A percentile compares a stretch with the other conserved stretches of the same genome.
Evolutionary conservation across 2,888 invertebrate species (phyloP).

Genomic region (Microctonus aethiopoides): DNA sequence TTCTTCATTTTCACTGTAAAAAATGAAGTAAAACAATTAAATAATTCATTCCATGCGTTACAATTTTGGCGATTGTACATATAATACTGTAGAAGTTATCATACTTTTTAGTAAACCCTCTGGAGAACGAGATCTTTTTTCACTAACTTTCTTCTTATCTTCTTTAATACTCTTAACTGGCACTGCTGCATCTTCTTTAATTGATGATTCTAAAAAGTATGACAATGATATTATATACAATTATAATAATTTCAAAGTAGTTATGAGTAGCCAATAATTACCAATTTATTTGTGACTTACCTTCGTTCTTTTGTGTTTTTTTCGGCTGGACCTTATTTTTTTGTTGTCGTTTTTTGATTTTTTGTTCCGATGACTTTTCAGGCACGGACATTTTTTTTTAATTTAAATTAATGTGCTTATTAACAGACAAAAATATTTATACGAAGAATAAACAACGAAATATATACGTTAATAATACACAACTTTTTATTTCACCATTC

Average conservation of each 20-base stretch:
- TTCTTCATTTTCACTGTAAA: neutral
- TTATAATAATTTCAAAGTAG: neutral
- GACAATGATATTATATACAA: slow-evolving; percentile 8
- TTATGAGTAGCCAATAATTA: slow-evolving; percentile 6
- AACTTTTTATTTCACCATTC: no score
- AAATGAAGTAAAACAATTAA: slow-evolving; percentile 36
- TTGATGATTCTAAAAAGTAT: slow-evolving; percentile 8
- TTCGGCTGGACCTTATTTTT: slow-evolving; percentile 59
- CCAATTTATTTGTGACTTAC: slow-evolving; percentile 41
- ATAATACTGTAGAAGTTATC: slow-evolving; percentile 12
- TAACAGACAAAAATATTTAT: no score
- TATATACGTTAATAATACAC: no score
- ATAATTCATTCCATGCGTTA: slow-evolving; percentile 27
- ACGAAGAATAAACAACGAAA: no score
- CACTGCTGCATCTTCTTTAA: slow-evolving; percentile 17
- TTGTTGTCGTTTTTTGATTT: slow-evolving; percentile 77
- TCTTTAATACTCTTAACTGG: slow-evolving; percentile 25
- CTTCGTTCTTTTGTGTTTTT: slow-evolving; percentile 63
- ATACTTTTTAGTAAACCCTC: slow-evolving; percentile 49
- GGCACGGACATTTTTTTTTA: slow-evolving; percentile 71
- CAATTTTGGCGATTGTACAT: neutral
- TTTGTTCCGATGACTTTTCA: slow-evolving; percentile 80
- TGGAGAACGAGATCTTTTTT: slow-evolving; percentile 42
- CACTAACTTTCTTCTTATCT: slow-evolving; percentile 28
- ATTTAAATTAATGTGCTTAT: neutral